Evolutionary conservation across 2,888 invertebrate species (phyloP).

Genomic region (Perdita meconis): DNA sequence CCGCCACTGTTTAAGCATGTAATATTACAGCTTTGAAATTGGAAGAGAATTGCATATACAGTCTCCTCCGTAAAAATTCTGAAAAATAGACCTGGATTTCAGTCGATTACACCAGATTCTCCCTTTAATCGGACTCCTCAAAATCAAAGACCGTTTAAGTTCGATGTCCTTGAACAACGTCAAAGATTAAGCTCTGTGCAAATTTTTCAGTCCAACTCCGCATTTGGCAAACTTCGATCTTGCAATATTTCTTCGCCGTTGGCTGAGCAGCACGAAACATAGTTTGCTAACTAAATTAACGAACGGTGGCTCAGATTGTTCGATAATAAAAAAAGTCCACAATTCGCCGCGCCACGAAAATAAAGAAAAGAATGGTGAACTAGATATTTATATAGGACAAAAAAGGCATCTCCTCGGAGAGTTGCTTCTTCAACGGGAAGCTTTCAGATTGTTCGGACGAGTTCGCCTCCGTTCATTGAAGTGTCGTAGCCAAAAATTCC

Average conservation of each 20-base stretch:
- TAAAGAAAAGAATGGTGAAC: not conserved
- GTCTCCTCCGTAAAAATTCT: too few species aligned
- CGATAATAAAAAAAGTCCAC: slow-evolving; percentile 3
- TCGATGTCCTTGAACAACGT: too few species aligned
- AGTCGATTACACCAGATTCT: too few species aligned
- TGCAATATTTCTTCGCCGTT: slow-evolving; percentile 11
- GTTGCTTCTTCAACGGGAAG: too few species aligned
- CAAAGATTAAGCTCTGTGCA: not conserved
- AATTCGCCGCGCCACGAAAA: not conserved
- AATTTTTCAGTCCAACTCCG: not conserved
- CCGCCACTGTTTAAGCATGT: too few species aligned
- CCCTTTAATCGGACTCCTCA: too few species aligned
- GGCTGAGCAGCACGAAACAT: slow-evolving; percentile 1
- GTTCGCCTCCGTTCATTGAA: too few species aligned
- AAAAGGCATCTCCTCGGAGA: not conserved
- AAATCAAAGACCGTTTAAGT: too few species aligned
- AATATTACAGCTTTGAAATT: too few species aligned
- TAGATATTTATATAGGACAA: not conserved
- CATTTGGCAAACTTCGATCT: not conserved
- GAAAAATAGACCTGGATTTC: too few species aligned
- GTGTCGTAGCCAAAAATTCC: slow-evolving; percentile 26
- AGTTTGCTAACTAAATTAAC: slow-evolving; percentile 18
- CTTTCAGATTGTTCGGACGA: too few species aligned
- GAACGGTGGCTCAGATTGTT: not conserved
- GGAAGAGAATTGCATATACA: too few species aligned